These are phyloP conservation scores for Agelas oroides DNA, from an alignment of 37 sponge, comb jelly and placozoan species.

Conservation along the genomic window DNA sequence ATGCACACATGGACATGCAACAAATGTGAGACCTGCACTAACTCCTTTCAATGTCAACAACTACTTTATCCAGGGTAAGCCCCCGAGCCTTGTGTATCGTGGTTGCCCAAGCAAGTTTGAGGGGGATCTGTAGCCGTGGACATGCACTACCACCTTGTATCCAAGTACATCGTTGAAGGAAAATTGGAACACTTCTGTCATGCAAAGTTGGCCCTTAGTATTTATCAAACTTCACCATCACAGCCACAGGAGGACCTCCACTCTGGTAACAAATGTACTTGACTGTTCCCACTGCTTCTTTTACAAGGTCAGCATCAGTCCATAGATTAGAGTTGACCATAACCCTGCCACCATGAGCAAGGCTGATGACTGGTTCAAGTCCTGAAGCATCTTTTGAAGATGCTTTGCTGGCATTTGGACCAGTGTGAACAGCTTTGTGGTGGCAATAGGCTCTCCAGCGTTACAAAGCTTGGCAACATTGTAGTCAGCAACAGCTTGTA, in stretches of 20 bases:
- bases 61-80: slow-evolving; percentile 37
- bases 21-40: slow-evolving; percentile 54
- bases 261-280: background rate
- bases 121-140: slow-evolving; percentile 16
- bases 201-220: slow-evolving; percentile 46
- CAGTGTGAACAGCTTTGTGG: too few species aligned
- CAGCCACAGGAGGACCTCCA: slow-evolving; percentile 50
- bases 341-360: background rate
- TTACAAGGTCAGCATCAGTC: too few species aligned
- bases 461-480: too few species aligned
- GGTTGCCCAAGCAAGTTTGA: slow-evolving; percentile 30
- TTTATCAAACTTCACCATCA: slow-evolving; percentile 41
- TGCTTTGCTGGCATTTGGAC: too few species aligned
- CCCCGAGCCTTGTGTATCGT: slow-evolving; percentile 68
- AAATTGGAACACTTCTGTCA: slow-evolving; percentile 34
- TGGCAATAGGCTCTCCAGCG: too few species aligned
- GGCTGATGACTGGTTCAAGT: background rate
- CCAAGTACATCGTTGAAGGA: slow-evolving; percentile 20
- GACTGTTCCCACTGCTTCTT: too few species aligned
- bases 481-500: too few species aligned
- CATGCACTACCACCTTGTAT: background rate
- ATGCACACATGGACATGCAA: slow-evolving; percentile 51
- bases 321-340: too few species aligned
- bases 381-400: background rate
- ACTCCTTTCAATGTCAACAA: slow-evolving; percentile 46